phyloP scores from a whole-genome alignment of 2,888 invertebrate genomes.

The Falcaria lacertinaria region DNA sequence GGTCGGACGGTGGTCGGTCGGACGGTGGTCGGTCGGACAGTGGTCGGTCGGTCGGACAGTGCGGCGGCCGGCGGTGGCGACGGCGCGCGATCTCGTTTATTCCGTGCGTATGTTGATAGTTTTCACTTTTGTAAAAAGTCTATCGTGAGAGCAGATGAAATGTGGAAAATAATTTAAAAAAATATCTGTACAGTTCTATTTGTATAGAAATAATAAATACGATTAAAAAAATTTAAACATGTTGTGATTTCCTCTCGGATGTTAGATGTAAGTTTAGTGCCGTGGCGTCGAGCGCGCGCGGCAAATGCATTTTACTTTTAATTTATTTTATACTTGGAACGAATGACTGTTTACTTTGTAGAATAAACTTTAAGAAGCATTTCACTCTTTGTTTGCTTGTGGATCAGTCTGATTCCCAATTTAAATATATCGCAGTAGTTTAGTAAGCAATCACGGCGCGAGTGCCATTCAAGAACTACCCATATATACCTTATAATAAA shows the following conservation, averaged over 20 bases:
- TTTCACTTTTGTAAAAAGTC: slow-evolving; percentile 82
- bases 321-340: slow-evolving; percentile 64
- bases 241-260: slow-evolving; percentile 73
- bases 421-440: slow-evolving; percentile 18
- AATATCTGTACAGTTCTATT: slow-evolving; percentile 81
- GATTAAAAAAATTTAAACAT: slow-evolving; percentile 75
- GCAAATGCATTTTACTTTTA: slow-evolving; percentile 60
- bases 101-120: slow-evolving; percentile 77
- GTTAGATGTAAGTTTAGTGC: slow-evolving; percentile 52
- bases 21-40: slow-evolving; percentile 5
- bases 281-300: slow-evolving; percentile 29
- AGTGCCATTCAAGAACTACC: too few relatives aligned
- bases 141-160: slow-evolving; percentile 75
- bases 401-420: slow-evolving; percentile 41
- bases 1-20: slow-evolving; percentile 9
- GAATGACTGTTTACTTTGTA: slow-evolving; percentile 75
- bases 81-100: slow-evolving; percentile 64
- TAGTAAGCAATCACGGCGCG: not conserved
- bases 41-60: slow-evolving; percentile 11
- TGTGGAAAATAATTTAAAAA: slow-evolving; percentile 71
- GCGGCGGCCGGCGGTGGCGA: too few relatives aligned
- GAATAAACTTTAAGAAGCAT: slow-evolving; percentile 74
- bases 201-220: slow-evolving; percentile 81
- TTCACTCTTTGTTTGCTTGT: slow-evolving; percentile 62
- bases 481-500: too few relatives aligned